Base-by-base conservation (phyloP, 2,797 vertebrate genomes). In the Cyprinella venusta region DNA sequence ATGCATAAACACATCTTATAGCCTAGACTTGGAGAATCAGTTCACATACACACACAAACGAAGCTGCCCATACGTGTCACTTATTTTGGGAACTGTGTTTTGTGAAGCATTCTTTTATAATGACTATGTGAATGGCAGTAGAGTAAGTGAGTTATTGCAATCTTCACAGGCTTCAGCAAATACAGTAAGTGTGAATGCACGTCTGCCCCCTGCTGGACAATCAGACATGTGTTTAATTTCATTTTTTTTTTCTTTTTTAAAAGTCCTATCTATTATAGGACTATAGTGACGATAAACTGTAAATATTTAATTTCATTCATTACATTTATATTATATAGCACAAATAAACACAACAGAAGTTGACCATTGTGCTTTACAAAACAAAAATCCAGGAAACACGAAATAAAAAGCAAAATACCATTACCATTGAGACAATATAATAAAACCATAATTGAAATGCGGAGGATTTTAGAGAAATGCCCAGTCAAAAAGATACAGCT, bases 191-290 rank as follows among this genome's bases (percentile, higher is more conserved):
- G n/a, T 36, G 45, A 72, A 5, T 50, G n/a, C 42, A 13, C n/a
- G 26, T 67, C 69, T 85, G 84, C 64, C 79, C 77, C 48, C 80
- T 85, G 56, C 67, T 86, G 83, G 85, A 56, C 61, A 26, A 33
- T 64, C 40, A 26, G 13, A 36, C 8, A n/a, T 48, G 9, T 26
- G 8, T 61, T 61, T 59, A 18, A 2, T 54, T 56, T 50, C 1
- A 4, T 42, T 45, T 18, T 48, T 68, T 68, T 72, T 67, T 86
- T 13, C 8, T 61, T 59, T 36, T 21, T 36, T 45, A 30, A 26
- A 50, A 9, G 15, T 8, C 30, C 59, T 16, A 63, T 19, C 30
- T 19, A 33, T 9, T 9, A 65, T 19, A 36, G 3, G 3, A 50
- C 16, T 3, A 18, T 19, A n/a, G 36, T 21, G 36, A 33, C 4